phyloP scores from a whole-genome alignment of 2,113 vertebrate species.

The Delphinapterus leucas region DNA sequence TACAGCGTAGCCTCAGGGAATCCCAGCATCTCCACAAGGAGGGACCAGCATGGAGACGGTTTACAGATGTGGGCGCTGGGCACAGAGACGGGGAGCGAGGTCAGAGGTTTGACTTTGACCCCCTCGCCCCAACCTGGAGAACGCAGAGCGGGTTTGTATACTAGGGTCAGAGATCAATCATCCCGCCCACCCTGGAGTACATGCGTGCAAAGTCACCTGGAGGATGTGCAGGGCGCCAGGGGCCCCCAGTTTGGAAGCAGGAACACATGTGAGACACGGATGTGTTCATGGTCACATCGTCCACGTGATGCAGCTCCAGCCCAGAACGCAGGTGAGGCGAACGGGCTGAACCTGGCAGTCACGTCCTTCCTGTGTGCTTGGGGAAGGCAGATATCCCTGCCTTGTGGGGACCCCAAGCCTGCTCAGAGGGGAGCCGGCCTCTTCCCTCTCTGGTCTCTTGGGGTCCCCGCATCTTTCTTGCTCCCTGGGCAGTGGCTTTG shows the following conservation, averaged over 20 bases:
- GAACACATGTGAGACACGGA: fast-evolving
- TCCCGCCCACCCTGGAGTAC: fast-evolving
- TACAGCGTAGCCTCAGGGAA: fast-evolving
- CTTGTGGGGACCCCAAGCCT: fast-evolving
- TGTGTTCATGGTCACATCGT: fast-evolving
- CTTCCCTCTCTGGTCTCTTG: neutral
- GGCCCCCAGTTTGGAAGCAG: neutral
- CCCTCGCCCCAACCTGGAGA: too few species aligned
- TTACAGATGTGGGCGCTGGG: fast-evolving
- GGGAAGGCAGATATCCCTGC: neutral
- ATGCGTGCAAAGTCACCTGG: fast-evolving
- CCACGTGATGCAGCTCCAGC: fast-evolving
- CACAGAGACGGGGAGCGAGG: fast-evolving
- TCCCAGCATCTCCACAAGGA: fast-evolving
- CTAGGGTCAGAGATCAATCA: neutral
- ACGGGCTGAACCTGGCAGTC: fast-evolving
- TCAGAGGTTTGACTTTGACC: too few species aligned
- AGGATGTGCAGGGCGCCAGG: fast-evolving
- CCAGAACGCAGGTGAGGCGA: neutral
- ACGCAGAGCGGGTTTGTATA: fast-evolving
- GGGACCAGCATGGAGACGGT: fast-evolving
- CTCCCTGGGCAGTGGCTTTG: fast-evolving
- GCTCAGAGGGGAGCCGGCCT: fast-evolving
- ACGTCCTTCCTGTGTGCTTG: neutral
- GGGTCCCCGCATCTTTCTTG: neutral